Evolutionary conservation across 2,888 invertebrate species (phyloP).

Genomic region (Dromius quadrimaculatus): DNA sequence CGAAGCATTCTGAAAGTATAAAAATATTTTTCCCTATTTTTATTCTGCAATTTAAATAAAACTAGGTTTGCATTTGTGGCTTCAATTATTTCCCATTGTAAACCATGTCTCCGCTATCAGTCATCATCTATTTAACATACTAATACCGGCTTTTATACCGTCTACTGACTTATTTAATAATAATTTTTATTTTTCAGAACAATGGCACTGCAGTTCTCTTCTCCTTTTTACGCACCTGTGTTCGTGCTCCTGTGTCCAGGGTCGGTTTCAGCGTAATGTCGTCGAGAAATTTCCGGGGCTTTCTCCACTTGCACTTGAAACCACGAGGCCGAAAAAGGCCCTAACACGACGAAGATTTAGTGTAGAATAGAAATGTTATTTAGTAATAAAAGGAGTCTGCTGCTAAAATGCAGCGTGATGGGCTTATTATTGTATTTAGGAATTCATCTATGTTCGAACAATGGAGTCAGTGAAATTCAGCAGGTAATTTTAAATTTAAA

Average conservation of each 20-base stretch:
- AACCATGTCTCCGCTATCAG: no score
- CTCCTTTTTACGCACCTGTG: neutral
- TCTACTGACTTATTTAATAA: neutral
- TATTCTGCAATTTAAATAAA: no score
- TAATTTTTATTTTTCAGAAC: constrained; percentile 1
- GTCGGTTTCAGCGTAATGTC: constrained; percentile 39
- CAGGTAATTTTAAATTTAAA: no score
- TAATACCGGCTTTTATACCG: no score
- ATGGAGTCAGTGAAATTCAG: constrained; percentile 53
- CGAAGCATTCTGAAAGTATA: no score
- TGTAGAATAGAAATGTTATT: constrained; percentile 42
- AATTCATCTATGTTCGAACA: constrained; percentile 52
- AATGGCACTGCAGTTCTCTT: constrained; percentile 4
- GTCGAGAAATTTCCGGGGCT: neutral
- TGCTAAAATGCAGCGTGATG: constrained; percentile 46
- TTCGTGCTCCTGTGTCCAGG: constrained; percentile 9
- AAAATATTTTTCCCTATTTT: no score
- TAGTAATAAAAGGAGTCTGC: constrained; percentile 50
- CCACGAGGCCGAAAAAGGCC: constrained; percentile 31
- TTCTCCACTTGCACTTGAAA: constrained; percentile 42
- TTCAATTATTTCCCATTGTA: no score
- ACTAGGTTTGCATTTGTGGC: no score
- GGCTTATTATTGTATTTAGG: constrained; percentile 51
- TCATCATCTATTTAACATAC: no score
- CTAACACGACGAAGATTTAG: constrained; percentile 20